Percentiles rank a stretch among this genome's conserved stretches.
Conservation (phyloP, 2,888 invertebrate species). For the Meiosimyza decipiens region DNA sequence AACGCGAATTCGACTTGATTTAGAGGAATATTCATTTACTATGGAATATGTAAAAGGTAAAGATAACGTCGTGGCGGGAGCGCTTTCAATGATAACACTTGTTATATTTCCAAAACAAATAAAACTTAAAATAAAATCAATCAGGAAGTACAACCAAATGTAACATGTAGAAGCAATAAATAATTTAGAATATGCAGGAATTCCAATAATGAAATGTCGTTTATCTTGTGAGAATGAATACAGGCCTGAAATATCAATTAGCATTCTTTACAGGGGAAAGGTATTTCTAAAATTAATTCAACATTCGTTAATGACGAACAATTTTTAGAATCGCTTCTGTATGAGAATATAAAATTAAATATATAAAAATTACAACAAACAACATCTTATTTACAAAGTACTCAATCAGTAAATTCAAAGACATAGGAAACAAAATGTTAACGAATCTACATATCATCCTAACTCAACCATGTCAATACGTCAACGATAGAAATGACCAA, state of each 20-base stretch:
- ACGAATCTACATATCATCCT: no score
- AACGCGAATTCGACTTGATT: no score
- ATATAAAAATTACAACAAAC: slow-evolving; percentile 2
- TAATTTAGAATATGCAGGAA: no score
- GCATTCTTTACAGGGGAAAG: neutral
- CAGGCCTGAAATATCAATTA: slow-evolving; percentile 1
- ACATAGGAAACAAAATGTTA: no score
- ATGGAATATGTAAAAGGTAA: neutral
- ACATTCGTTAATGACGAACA: neutral
- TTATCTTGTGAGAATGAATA: neutral
- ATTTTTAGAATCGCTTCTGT: slow-evolving; percentile 9
- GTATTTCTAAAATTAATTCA: neutral
- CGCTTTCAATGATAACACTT: neutral
- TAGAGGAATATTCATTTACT: no score
- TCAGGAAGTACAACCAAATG: no score
- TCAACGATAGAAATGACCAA: no score
- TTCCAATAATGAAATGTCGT: no score
- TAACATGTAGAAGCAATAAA: no score
- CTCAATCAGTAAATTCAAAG: neutral
- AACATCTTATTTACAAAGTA: neutral
- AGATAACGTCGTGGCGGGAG: neutral
- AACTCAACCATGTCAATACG: no score
- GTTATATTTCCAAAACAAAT: neutral
- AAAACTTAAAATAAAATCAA: neutral
- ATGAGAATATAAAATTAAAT: neutral